Percentiles rank a stretch among this genome's conserved stretches.
phyloP scores from a whole-genome alignment of 2,888 invertebrate genomes.

The Pomacea canaliculata region DNA sequence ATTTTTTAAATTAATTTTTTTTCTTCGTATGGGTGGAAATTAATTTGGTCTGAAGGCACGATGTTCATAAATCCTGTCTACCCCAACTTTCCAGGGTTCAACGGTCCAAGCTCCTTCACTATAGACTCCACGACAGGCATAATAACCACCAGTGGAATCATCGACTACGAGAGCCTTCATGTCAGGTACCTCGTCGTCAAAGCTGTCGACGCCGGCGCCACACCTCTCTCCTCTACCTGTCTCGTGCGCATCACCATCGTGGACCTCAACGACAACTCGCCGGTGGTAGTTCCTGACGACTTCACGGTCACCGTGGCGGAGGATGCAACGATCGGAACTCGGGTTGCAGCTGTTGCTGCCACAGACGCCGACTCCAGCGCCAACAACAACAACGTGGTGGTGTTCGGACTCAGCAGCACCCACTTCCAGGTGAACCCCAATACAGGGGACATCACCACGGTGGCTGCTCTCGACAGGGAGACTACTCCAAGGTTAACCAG shows the following conservation, averaged over 20 bases:
- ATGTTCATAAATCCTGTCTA: not conserved
- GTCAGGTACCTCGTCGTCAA: slow-evolving; percentile 28
- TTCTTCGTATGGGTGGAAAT: not conserved
- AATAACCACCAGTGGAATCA: slow-evolving; percentile 36
- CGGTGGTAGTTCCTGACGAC: slow-evolving; percentile 40
- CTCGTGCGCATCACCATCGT: slow-evolving; percentile 46
- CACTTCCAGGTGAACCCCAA: slow-evolving; percentile 42
- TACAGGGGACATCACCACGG: slow-evolving; percentile 47
- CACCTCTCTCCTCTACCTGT: slow-evolving; percentile 38
- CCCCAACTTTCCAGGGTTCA: slow-evolving; percentile 34
- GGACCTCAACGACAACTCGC: slow-evolving; percentile 59
- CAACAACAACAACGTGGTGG: slow-evolving; percentile 54
- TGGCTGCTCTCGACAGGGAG: slow-evolving; percentile 52
- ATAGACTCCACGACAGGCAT: slow-evolving; percentile 46
- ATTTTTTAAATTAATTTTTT: too few species aligned
- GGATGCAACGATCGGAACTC: slow-evolving; percentile 41
- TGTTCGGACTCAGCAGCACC: slow-evolving; percentile 33
- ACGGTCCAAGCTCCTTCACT: slow-evolving; percentile 42
- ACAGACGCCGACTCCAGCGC: slow-evolving; percentile 51
- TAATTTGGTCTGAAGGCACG: not conserved
- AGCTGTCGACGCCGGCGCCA: slow-evolving; percentile 46
- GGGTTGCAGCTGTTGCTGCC: slow-evolving; percentile 44
- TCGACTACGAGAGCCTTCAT: slow-evolving; percentile 51
- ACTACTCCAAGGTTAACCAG: slow-evolving; percentile 38
- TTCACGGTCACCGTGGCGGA: slow-evolving; percentile 44